phyloP scores from a whole-genome alignment of 2,113 vertebrate genomes.

The Colius striatus region DNA sequence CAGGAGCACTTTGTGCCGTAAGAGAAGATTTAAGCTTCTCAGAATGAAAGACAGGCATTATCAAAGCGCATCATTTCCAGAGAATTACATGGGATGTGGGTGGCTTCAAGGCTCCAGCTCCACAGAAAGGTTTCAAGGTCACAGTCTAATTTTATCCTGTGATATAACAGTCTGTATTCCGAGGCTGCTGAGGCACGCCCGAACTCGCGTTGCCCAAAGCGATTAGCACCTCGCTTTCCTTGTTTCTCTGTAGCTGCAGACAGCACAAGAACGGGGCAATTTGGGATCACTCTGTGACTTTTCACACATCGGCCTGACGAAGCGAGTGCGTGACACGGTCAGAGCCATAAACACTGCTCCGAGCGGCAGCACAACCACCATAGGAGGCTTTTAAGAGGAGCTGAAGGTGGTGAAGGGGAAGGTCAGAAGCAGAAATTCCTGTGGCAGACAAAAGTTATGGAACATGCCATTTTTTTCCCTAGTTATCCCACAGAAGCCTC shows the following conservation, averaged over 20 bases:
- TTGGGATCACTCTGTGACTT: accelerated
- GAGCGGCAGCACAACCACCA: neutral
- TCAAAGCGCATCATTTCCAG: constrained; percentile 1
- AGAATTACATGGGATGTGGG: constrained; percentile 27
- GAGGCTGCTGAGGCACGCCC: neutral
- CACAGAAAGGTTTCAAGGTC: constrained; percentile 27
- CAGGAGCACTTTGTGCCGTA: neutral
- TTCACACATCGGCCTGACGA: accelerated
- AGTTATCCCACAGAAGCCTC: neutral
- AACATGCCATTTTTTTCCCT: neutral
- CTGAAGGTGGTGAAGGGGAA: neutral
- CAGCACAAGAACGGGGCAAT: accelerated
- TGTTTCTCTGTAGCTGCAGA: neutral
- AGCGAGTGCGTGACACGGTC: accelerated
- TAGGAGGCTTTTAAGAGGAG: neutral
- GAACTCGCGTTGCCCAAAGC: neutral
- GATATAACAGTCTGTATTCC: neutral
- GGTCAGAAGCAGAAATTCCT: neutral
- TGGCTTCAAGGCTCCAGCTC: constrained; percentile 36
- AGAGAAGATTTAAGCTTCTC: neutral
- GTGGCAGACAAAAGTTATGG: accelerated
- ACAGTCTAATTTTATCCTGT: constrained; percentile 41
- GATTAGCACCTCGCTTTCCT: neutral
- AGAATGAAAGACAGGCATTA: constrained; percentile 1
- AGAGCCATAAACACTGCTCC: accelerated